These are phyloP conservation scores for Trinorchestia longiramus DNA, from an alignment of 1,140 invertebrate genomes.

Conservation along the genomic window DNA sequence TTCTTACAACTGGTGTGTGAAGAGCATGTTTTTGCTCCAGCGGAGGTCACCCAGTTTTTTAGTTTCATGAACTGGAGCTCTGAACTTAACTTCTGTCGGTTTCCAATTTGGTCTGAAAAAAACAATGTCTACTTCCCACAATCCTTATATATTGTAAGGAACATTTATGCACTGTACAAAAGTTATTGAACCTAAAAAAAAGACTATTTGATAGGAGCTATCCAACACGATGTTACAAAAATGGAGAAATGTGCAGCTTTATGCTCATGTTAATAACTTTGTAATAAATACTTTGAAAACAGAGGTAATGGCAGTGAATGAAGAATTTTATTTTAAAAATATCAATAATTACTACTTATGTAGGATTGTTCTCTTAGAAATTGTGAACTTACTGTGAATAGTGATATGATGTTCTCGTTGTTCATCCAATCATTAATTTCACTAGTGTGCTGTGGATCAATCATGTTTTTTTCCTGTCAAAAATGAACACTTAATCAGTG, in stretches of 20 bases:
- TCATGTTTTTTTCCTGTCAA: neutral
- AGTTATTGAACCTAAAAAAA: too few relatives aligned
- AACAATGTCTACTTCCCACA: neutral
- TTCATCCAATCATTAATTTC: neutral
- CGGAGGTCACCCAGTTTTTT: neutral
- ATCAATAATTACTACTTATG: too few relatives aligned
- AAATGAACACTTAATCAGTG: too few relatives aligned
- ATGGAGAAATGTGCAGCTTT: too few relatives aligned
- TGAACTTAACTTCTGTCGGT: neutral
- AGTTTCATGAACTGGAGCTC: neutral
- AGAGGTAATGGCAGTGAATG: neutral
- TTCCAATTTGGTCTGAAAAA: neutral
- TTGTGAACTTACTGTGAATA: too few relatives aligned
- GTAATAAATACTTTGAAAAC: neutral
- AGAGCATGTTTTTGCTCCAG: neutral
- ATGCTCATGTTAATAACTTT: too few relatives aligned
- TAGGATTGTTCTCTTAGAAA: too few relatives aligned
- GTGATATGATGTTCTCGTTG: too few relatives aligned
- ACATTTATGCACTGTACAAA: too few relatives aligned
- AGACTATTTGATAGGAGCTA: too few relatives aligned
- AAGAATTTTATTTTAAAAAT: neutral
- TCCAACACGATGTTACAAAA: too few relatives aligned
- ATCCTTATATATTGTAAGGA: neutral
- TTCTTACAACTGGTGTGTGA: neutral
- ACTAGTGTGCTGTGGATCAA: neutral